Evolutionary conservation across 2,797 vertebrate genomes (phyloP).

Genomic region (Silurus lanzhouensis): DNA sequence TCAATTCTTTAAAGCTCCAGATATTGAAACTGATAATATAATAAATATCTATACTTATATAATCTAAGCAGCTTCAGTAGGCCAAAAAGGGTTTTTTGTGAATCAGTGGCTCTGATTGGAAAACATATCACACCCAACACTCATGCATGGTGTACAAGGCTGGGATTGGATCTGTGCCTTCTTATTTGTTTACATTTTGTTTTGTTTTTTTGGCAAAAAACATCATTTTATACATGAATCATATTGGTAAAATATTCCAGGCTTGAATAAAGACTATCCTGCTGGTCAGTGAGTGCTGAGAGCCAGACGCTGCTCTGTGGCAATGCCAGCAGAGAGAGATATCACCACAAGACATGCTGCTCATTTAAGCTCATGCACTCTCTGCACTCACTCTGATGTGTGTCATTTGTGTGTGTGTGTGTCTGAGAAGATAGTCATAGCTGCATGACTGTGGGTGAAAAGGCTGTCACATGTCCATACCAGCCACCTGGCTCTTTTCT

Average conservation of each 20-base stretch:
- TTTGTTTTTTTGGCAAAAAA: neutral
- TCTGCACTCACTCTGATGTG: slow-evolving; percentile 14
- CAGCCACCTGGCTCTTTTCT: neutral
- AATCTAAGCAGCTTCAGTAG: too few relatives aligned
- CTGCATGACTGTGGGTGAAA: slow-evolving; percentile 17
- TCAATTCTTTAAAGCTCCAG: neutral
- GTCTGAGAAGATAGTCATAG: slow-evolving; percentile 1
- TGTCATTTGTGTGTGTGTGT: slow-evolving; percentile 5
- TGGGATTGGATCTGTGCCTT: neutral
- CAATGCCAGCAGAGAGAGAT: slow-evolving; percentile 29
- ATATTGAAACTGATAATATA: neutral
- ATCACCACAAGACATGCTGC: slow-evolving; percentile 9
- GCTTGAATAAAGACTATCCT: slow-evolving; percentile 18
- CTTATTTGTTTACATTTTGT: neutral
- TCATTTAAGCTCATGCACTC: slow-evolving; percentile 20
- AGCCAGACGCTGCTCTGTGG: slow-evolving; percentile 30
- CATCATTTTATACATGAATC: slow-evolving; percentile 6
- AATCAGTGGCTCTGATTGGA: neutral
- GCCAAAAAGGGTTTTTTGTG: too few relatives aligned
- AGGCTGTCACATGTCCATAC: slow-evolving; percentile 9
- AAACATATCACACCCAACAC: neutral
- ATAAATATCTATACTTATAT: neutral
- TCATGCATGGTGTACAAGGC: neutral
- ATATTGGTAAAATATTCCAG: slow-evolving; percentile 7
- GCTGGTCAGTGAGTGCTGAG: slow-evolving; percentile 24